Conservation (phyloP, 2,113 vertebrate species). For the Eulemur rufifrons region DNA sequence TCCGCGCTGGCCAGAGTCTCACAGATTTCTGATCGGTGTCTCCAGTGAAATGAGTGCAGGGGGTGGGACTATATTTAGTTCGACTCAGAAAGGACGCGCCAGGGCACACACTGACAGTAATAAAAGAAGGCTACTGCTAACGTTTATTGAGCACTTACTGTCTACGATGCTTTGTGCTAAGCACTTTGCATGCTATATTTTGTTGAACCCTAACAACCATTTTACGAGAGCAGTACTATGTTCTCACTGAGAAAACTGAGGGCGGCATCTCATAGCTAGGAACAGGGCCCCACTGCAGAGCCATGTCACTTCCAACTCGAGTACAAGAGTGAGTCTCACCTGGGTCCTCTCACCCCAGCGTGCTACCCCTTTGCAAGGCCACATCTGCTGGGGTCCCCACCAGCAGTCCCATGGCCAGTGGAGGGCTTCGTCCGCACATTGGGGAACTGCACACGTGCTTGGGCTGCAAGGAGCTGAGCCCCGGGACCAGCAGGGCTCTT, state of each 20-base stretch:
- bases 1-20: conserved; percentile 33
- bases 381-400: not conserved
- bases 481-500: not conserved
- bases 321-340: not conserved
- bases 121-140: not conserved
- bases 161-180: not conserved
- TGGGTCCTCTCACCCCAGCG: not conserved
- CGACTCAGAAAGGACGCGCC: not conserved
- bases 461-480: not conserved
- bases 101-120: not conserved
- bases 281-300: not conserved
- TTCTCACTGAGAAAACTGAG: not conserved
- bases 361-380: not conserved
- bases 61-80: not conserved
- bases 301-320: not conserved
- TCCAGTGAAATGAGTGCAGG: not conserved
- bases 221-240: not conserved
- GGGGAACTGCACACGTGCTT: not conserved
- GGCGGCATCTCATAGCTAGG: not conserved
- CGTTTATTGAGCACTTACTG: not conserved
- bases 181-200: not conserved
- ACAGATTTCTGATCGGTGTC: conserved; percentile 14
- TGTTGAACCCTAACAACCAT: not conserved
- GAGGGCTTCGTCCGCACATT: not conserved
- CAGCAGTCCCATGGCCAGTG: too few relatives aligned